Evolutionary conservation across 2,797 vertebrate genomes (phyloP).

Genomic region (Megalops cyprinoides): DNA sequence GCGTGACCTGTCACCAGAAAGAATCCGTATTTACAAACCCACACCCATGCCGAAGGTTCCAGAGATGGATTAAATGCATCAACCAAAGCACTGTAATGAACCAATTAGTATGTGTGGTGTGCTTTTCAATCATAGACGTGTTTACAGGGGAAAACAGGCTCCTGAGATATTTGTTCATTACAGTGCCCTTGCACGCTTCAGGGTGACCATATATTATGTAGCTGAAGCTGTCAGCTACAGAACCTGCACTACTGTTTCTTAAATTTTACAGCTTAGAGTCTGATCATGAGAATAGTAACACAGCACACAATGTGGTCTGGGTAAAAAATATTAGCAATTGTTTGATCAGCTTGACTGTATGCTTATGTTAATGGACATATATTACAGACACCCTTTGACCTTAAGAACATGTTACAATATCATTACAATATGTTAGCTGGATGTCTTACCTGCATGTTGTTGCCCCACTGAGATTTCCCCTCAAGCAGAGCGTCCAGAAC

Average conservation of each 20-base stretch:
- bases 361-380: not conserved
- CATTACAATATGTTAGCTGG: not conserved
- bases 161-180: not conserved
- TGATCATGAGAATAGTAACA: not conserved
- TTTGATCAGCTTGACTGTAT: not conserved
- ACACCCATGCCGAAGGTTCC: not conserved
- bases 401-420: not conserved
- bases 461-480: conserved; percentile 93
- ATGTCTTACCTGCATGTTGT: conserved; percentile 86
- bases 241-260: not conserved
- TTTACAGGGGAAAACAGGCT: conserved; percentile 4
- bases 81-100: not conserved
- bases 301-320: not conserved
- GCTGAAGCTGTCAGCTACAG: not conserved
- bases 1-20: conserved; percentile 80
- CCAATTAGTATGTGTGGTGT: not conserved
- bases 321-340: not conserved
- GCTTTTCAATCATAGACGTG: not conserved
- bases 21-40: not conserved
- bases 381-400: not conserved
- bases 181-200: not conserved
- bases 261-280: conserved; percentile 5
- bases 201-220: not conserved
- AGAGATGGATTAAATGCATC: not conserved
- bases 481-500: conserved; percentile 93